Evolutionary conservation across 1,140 invertebrate genomes (phyloP), one percentile per base, ranked within the genome.

Genomic region (Drosophila dunni): DNA sequence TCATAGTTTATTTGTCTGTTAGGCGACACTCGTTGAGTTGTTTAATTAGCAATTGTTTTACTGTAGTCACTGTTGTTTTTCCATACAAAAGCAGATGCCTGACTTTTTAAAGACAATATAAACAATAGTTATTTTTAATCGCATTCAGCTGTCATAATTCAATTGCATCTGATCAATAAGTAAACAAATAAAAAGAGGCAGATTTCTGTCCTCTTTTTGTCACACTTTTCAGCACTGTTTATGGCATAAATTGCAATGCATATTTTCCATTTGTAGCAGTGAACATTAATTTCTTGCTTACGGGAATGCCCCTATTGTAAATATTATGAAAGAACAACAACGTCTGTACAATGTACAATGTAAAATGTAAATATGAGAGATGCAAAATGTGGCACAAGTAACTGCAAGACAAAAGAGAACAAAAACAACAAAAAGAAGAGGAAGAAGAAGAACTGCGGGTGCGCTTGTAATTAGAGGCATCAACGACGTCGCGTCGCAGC

Each of bases 381-480:
- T 86, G 75, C 78, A 72, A 86, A 86, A 86, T 86, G 71, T 86
- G 82, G 82, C 79, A 86, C 82, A 86, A 81, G 71, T 84, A 84
- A 85, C 81, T 84, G 81, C 81, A 74, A 77, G 50, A 75, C 42
- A 69, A 75, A 75, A 44, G 60, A 51, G 24, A 71, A 42, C 15
- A 70, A 71, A n/a, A 58, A 61, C 13, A 51, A 57, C 42, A 66
- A 29, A 1, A 29, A 29, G 2, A 29, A 29, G 24, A 29, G 66
- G 29, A 66, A 2, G 17, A 20, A 2, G 17, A 20, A 20, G 17
- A 20, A 70, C 66, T 42, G 57, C 70, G 63, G 62, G 46, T 60
- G 38, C 13, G 50, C 75, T 71, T 81, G 82, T 86, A 86, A 86
- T 88, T 86, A 86, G 72, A 86, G 68, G 76, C 81, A 75, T 51